Percentiles rank a stretch among this genome's conserved stretches.
Conservation (phyloP, 2,113 vertebrate genomes). For the Dromiciops gliroides region DNA sequence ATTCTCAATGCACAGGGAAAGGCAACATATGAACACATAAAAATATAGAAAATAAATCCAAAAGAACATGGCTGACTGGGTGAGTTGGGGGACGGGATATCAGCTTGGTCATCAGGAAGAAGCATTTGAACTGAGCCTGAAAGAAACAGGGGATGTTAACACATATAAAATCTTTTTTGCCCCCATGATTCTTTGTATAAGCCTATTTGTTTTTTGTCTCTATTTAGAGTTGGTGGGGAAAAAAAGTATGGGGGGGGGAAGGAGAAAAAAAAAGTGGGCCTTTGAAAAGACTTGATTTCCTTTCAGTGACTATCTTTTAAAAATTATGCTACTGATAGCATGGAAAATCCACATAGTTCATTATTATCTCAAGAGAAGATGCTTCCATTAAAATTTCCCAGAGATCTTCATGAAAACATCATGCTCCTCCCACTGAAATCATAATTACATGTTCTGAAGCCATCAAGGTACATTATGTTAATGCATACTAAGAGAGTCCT, state of each 20-base stretch:
- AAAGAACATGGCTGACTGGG: neutral
- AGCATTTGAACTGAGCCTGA: neutral
- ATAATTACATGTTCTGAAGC: constrained; percentile 65
- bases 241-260: neutral
- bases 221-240: constrained; percentile 50
- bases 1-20: neutral
- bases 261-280: constrained; percentile 17
- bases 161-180: neutral
- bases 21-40: neutral
- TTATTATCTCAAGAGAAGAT: constrained; percentile 74
- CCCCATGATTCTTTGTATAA: constrained; percentile 55
- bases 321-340: constrained; percentile 53
- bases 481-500: constrained; percentile 78
- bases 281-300: constrained; percentile 45
- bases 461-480: constrained; percentile 70
- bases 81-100: neutral
- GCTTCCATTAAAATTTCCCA: constrained; percentile 74
- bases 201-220: constrained; percentile 30
- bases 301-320: constrained; percentile 41
- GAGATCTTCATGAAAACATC: constrained; percentile 76
- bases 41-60: neutral
- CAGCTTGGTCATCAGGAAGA: neutral
- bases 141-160: neutral
- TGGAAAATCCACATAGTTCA: constrained; percentile 59
- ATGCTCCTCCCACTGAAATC: constrained; percentile 73